These are phyloP conservation scores for Tipula helvola DNA, from an alignment of 2,888 invertebrate species.

Conservation along the genomic window DNA sequence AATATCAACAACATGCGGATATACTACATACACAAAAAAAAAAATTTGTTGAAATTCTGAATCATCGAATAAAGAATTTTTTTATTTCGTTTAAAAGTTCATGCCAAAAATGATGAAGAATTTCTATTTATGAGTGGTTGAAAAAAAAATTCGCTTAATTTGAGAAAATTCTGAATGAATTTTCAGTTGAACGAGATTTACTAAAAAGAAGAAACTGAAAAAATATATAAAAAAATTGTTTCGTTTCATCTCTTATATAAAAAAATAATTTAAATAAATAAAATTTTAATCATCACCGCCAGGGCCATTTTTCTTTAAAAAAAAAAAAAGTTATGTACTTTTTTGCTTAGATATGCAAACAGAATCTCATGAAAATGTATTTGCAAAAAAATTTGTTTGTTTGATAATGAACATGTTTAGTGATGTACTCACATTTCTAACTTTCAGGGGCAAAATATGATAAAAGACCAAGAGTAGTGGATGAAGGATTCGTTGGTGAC, in stretches of 20 bases:
- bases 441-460: no score
- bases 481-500: no score
- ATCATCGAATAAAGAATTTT: background rate
- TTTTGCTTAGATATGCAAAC: background rate
- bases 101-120: background rate
- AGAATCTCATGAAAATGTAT: background rate
- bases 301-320: background rate
- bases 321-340: background rate
- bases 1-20: background rate
- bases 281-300: background rate
- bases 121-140: background rate
- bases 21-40: background rate
- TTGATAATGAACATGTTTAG: no score
- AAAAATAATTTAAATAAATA: background rate
- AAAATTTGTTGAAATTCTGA: background rate
- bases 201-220: background rate
- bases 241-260: background rate
- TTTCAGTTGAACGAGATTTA: background rate
- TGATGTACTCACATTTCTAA: no score
- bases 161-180: background rate
- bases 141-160: background rate
- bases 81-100: background rate
- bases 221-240: background rate
- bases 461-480: no score
- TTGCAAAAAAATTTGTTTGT: no score